Percentiles rank a stretch among this genome's conserved stretches.
Conservation (phyloP, 2,888 invertebrate genomes). For the Strigamia maritima region DNA sequence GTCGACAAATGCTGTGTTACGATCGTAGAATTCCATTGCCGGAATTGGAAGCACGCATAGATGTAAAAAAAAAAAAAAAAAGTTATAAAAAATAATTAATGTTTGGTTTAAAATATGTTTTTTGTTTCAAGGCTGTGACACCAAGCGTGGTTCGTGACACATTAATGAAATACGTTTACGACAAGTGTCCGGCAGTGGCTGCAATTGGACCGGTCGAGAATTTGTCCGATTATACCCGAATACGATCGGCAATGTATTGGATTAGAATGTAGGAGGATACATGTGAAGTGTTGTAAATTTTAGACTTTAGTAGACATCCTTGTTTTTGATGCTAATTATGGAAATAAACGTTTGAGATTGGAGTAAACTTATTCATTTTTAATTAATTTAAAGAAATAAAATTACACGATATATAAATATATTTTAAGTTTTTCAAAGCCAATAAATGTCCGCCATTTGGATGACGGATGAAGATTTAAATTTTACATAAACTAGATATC, state of each 20-base stretch:
- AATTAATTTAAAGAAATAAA: too few species aligned
- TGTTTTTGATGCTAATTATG: not conserved
- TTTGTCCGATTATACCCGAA: not conserved
- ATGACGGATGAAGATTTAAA: too few species aligned
- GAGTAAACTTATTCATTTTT: not conserved
- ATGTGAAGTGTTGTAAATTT: not conserved
- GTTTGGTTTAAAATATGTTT: constrained; percentile 46
- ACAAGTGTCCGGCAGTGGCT: constrained; percentile 88
- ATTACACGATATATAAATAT: too few species aligned
- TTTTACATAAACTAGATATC: too few species aligned
- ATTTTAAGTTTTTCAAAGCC: too few species aligned
- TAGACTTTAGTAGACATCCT: not conserved
- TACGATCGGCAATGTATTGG: constrained; percentile 6
- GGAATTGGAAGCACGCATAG: constrained; percentile 90
- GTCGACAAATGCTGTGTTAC: constrained; percentile 96
- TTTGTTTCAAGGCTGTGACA: constrained; percentile 62
- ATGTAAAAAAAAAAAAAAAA: too few species aligned
- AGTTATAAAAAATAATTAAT: too few species aligned
- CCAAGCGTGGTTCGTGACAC: constrained; percentile 79
- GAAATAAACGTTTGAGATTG: not conserved
- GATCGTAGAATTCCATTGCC: constrained; percentile 90
- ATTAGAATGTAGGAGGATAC: not conserved
- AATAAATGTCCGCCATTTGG: too few species aligned
- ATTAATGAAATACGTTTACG: constrained; percentile 88
- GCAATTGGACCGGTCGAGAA: constrained; percentile 60